These are phyloP conservation scores for Lasioglossum oenotherae DNA, from an alignment of 2,888 invertebrate genomes.

Conservation along the genomic window DNA sequence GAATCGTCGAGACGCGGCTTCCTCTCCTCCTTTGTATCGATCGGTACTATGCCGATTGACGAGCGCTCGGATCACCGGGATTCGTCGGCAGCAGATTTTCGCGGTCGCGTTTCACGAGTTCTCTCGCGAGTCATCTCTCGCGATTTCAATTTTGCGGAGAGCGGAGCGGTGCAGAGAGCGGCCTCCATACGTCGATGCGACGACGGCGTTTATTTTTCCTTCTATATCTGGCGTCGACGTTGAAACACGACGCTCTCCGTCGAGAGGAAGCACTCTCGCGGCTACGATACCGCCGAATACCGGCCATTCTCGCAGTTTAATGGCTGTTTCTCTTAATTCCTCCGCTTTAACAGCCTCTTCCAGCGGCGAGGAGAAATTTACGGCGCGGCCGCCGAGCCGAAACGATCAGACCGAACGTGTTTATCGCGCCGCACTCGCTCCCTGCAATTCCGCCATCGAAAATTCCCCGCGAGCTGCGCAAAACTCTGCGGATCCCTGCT, in stretches of 20 bases:
- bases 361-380: slow-evolving; percentile 53
- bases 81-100: not conserved
- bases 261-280: slow-evolving; percentile 8
- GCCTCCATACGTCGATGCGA: not conserved
- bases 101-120: not conserved
- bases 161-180: not conserved
- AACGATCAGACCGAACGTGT: slow-evolving; percentile 35
- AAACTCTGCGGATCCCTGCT: not conserved
- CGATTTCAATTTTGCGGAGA: not conserved
- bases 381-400: slow-evolving; percentile 19
- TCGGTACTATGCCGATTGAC: not conserved
- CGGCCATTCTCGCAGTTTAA: slow-evolving; percentile 58
- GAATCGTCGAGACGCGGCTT: not conserved
- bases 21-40: not conserved
- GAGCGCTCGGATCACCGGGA: not conserved
- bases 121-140: not conserved
- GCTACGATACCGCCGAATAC: slow-evolving; percentile 46
- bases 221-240: slow-evolving; percentile 30
- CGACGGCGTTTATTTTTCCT: slow-evolving; percentile 36
- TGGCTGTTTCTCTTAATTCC: slow-evolving; percentile 64
- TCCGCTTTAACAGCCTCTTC: slow-evolving; percentile 62
- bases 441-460: slow-evolving; percentile 8
- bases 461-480: slow-evolving; percentile 2
- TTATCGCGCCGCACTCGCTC: slow-evolving; percentile 15
- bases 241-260: slow-evolving; percentile 22